Conservation (phyloP, 2,888 invertebrate genomes). For the Omphaloscelis lunosa region DNA sequence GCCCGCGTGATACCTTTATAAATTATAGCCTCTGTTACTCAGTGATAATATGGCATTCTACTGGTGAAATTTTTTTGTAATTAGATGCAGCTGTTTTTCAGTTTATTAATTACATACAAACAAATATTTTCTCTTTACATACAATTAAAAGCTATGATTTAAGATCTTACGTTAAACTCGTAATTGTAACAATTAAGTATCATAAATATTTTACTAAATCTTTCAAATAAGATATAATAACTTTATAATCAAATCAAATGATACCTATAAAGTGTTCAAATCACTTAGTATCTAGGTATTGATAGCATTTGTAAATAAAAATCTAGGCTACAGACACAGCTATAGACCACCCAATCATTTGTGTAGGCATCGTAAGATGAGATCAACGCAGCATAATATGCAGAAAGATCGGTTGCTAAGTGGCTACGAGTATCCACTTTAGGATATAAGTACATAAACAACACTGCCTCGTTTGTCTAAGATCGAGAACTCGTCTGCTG, state of each 20-base stretch:
- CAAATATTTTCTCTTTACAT: too few species aligned
- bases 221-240: background rate
- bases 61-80: too few species aligned
- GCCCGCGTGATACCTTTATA: too few species aligned
- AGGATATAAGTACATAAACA: background rate
- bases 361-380: background rate
- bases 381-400: background rate
- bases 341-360: background rate
- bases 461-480: background rate
- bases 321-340: background rate
- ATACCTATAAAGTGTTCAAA: background rate
- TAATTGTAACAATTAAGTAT: background rate
- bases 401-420: background rate
- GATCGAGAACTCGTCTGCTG: background rate
- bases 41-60: too few species aligned
- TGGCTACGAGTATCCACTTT: slow-evolving; percentile 7
- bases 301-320: background rate
- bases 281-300: background rate
- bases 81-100: too few species aligned
- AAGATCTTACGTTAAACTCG: too few species aligned
- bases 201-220: background rate
- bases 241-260: background rate
- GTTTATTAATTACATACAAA: too few species aligned
- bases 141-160: background rate
- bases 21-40: too few species aligned